Evolutionary conservation across 1,140 invertebrate species (phyloP).

Genomic region (Zaprionus capensis): DNA sequence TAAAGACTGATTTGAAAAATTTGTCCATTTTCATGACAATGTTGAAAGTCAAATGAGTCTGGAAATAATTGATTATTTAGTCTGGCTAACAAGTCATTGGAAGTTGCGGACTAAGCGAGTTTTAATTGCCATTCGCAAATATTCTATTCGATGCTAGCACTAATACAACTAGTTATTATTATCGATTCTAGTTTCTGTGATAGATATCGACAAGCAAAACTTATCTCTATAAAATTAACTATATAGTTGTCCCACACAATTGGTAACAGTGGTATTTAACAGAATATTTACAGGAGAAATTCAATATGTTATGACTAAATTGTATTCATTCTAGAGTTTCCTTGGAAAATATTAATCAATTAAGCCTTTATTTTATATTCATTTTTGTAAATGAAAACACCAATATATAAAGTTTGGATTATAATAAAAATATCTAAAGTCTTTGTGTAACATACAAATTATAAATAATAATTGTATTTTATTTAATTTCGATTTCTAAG

Average conservation of each 20-base stretch:
- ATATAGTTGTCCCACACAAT: not conserved
- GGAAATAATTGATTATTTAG: not conserved
- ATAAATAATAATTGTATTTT: not conserved
- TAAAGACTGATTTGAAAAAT: not conserved
- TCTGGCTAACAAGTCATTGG: not conserved
- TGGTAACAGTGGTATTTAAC: not conserved
- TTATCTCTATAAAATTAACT: not conserved
- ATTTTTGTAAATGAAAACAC: no score
- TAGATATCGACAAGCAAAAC: not conserved
- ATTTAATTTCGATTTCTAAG: conserved; percentile 49
- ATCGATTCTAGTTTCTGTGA: not conserved
- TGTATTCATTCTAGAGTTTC: no score
- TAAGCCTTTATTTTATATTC: no score
- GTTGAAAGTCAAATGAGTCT: conserved; percentile 26
- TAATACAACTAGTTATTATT: not conserved
- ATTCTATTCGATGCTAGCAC: not conserved
- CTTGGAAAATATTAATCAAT: no score
- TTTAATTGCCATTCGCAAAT: conserved; percentile 27
- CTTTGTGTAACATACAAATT: not conserved
- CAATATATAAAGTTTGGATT: not conserved
- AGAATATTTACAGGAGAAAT: not conserved
- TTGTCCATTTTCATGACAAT: conserved; percentile 41
- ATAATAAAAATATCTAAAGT: not conserved
- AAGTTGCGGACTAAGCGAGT: not conserved
- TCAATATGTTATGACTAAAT: no score